Conservation (phyloP, 2,888 invertebrate species). For the Parnassius glacialis region DNA sequence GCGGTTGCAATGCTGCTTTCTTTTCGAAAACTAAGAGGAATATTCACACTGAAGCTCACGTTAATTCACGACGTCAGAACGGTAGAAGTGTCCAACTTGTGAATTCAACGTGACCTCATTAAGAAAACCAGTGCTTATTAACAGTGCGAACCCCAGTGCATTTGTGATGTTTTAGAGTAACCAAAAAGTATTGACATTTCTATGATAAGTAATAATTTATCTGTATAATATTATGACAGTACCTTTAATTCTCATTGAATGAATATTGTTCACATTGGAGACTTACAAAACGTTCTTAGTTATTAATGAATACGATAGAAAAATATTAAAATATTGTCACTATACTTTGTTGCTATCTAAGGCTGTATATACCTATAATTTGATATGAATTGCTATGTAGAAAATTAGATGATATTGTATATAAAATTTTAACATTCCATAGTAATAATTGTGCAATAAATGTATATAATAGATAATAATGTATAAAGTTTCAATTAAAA, state of each 20-base stretch:
- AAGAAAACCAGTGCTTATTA: conserved; percentile 29
- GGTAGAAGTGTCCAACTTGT: conserved; percentile 44
- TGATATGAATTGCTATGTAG: conserved; percentile 27
- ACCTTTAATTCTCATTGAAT: conserved; percentile 47
- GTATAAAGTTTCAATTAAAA: conserved; percentile 39
- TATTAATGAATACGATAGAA: background rate
- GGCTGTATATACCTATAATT: conserved; percentile 24
- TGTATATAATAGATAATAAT: conserved; percentile 46
- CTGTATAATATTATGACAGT: conserved; percentile 44
- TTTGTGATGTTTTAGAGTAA: conserved; percentile 72
- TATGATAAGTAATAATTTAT: conserved; percentile 17
- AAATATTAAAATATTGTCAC: conserved; percentile 7
- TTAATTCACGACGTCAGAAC: conserved; percentile 64
- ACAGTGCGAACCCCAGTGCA: conserved; percentile 50
- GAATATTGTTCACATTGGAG: background rate
- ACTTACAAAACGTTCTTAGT: conserved; percentile 6
- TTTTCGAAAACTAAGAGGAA: conserved; percentile 89
- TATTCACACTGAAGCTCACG: conserved; percentile 86
- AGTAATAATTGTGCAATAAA: conserved; percentile 68
- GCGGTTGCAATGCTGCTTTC: conserved; percentile 89
- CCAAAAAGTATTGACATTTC: conserved; percentile 47
- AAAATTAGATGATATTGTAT: conserved; percentile 41
- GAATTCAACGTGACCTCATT: conserved; percentile 60
- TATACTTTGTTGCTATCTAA: conserved; percentile 17
- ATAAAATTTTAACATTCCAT: conserved; percentile 65